Evolutionary conservation across 2,888 invertebrate genomes (phyloP), one percentile per base, ranked within the genome.

Genomic region (Spatulosminthurus flaviceps): DNA sequence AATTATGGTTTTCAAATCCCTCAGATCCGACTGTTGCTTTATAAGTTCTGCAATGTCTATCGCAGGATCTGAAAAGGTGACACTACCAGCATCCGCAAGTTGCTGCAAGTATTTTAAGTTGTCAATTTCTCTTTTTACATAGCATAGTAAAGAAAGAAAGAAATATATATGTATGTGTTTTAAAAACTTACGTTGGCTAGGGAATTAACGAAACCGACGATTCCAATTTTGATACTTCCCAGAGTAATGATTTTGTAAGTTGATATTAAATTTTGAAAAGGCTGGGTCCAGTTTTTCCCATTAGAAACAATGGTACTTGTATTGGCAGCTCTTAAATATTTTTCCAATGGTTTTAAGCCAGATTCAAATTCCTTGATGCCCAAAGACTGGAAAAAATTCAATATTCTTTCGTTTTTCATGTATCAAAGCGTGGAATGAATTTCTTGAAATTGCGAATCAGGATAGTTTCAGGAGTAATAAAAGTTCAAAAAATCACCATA

Each of bases 321-420:
- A 5, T 79, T 66, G 1, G 21, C 60, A 28, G 5, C 11, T 5
- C 22, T 19, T 0, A 83, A 13, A 51, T 82, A 85, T 1, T 70
- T 34, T 0, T 61, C 28, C 0, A 82, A 81, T 42, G 70, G n/a
- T 0, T 1, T 13, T 11, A 84, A 60, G 21, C 83, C 84, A 19
- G 80, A 75, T 41, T 81, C 83, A 77, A 85, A 84, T 24, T 85
- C 85, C 29, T 82, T 81, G 28, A 82, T 71, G 1, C 85, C 85
- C 5, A 82, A 64, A 13, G 82, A 64, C 83, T 85, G 43, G 24
- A 21, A n/a, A 22, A 21, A 21, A 61, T 7, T 21, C 13, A 5
- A 61, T 61, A n/a, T 7, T 34, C 9, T 61, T 61, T 22, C 13
- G 61, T 5, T 22, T 61, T 61, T 22, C 4, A 2, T 2, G 5